Evolutionary conservation across 2,888 invertebrate species (phyloP).

Genomic region (Drosophila suboccidentalis): DNA sequence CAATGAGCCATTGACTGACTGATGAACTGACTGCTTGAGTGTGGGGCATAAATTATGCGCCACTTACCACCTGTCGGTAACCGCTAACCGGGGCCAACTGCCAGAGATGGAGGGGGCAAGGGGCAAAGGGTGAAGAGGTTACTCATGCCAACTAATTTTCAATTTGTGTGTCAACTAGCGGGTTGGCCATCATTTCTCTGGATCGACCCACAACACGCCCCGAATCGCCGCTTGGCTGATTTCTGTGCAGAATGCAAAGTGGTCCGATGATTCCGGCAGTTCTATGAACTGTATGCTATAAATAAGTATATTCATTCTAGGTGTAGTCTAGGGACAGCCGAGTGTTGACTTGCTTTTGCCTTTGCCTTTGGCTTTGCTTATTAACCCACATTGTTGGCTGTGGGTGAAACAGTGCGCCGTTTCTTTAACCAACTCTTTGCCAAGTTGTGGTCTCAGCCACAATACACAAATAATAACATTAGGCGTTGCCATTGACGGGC

Average conservation of each 20-base stretch:
- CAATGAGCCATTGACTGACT: slow-evolving; percentile 46
- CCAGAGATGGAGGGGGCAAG: background rate
- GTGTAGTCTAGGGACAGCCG: slow-evolving; percentile 4
- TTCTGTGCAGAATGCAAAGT: slow-evolving; percentile 41
- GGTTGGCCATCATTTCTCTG: slow-evolving; percentile 3
- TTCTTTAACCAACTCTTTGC: slow-evolving; percentile 35
- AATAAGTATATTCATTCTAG: slow-evolving; percentile 35
- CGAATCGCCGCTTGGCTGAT: slow-evolving; percentile 32
- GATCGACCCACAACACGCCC: slow-evolving; percentile 17
- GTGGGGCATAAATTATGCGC: slow-evolving; percentile 54
- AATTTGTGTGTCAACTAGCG: slow-evolving; percentile 56
- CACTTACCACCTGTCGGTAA: slow-evolving; percentile 55
- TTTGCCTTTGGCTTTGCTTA: slow-evolving; percentile 54
- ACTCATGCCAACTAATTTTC: slow-evolving; percentile 39
- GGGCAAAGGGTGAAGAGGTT: background rate
- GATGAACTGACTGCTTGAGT: slow-evolving; percentile 32
- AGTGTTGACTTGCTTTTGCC: slow-evolving; percentile 31
- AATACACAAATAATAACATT: slow-evolving; percentile 55
- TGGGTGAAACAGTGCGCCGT: slow-evolving; percentile 52
- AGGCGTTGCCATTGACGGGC: slow-evolving; percentile 70
- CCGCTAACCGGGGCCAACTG: slow-evolving; percentile 20
- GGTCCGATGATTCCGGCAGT: slow-evolving; percentile 18
- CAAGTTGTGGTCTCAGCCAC: slow-evolving; percentile 36
- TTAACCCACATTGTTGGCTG: slow-evolving; percentile 68
- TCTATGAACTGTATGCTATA: slow-evolving; percentile 42